These are phyloP conservation scores for Sebastes hubbsi DNA, from an alignment of 2,797 vertebrate species.

Conservation along the genomic window DNA sequence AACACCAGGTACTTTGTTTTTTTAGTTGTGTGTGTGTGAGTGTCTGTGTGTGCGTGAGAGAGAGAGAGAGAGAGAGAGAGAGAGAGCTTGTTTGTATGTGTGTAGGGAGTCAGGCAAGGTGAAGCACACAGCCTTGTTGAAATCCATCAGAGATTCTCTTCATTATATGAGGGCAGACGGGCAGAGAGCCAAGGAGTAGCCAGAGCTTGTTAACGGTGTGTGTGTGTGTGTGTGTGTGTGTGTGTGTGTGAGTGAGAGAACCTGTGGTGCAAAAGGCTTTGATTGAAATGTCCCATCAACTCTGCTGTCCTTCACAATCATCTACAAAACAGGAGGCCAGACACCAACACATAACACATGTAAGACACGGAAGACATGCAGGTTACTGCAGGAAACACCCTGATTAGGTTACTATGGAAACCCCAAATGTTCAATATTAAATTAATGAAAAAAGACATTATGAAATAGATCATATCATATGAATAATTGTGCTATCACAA, in stretches of 20 bases:
- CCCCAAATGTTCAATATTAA: neutral
- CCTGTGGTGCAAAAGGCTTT: slow-evolving; percentile 2
- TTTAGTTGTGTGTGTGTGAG: neutral
- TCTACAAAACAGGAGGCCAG: neutral
- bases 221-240: neutral
- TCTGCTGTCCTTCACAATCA: slow-evolving; percentile 23
- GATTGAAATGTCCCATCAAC: slow-evolving; percentile 34
- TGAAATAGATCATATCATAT: neutral
- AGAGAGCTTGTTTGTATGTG: neutral
- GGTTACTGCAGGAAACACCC: neutral
- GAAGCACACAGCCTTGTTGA: slow-evolving; percentile 13
- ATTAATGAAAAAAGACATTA: neutral
- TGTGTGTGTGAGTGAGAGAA: neutral
- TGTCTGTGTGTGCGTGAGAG: neutral
- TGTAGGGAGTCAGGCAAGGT: slow-evolving; percentile 13
- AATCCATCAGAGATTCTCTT: slow-evolving; percentile 38
- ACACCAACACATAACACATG: neutral
- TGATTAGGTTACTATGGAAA: neutral
- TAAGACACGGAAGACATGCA: neutral
- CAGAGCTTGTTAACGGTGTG: neutral
- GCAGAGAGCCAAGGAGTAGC: slow-evolving; percentile 2
- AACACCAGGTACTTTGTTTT: neutral
- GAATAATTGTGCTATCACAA: neutral
- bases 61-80: neutral
- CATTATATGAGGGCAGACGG: slow-evolving; percentile 10